These are phyloP conservation scores for Tragelaphus scriptus DNA, from an alignment of 2,113 vertebrate species.

Conservation along the genomic window DNA sequence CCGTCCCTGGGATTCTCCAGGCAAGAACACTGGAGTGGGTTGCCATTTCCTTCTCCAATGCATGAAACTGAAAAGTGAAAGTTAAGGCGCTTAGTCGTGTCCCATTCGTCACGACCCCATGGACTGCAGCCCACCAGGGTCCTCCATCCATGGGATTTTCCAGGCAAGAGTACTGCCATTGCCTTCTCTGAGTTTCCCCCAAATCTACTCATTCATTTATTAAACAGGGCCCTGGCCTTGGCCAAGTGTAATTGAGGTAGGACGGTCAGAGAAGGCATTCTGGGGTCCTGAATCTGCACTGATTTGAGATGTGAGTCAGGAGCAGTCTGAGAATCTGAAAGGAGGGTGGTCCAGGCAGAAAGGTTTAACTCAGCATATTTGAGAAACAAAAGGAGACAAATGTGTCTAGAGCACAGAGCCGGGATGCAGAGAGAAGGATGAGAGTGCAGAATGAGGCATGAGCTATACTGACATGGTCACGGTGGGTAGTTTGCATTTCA, in stretches of 20 bases:
- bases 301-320: neutral
- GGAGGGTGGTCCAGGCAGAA: neutral
- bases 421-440: neutral
- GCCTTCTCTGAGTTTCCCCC: neutral
- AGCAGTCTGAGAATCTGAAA: neutral
- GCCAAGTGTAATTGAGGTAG: neutral
- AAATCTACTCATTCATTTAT: neutral
- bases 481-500: neutral
- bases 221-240: neutral
- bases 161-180: too few relatives aligned
- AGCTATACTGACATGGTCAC: neutral
- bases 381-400: neutral
- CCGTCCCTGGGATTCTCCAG: too few relatives aligned
- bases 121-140: too few relatives aligned
- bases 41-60: too few relatives aligned
- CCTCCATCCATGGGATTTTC: too few relatives aligned
- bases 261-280: neutral
- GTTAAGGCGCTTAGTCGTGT: too few relatives aligned
- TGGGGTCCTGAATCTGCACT: neutral
- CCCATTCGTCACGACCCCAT: too few relatives aligned
- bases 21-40: too few relatives aligned
- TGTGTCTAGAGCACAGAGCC: too few relatives aligned
- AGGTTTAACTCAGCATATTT: neutral
- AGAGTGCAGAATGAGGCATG: neutral
- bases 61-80: too few relatives aligned